A percentile compares a stretch with the other conserved stretches of the same genome.
Evolutionary conservation across 2,888 invertebrate species (phyloP).

Genomic region (Dascillus cervinus): DNA sequence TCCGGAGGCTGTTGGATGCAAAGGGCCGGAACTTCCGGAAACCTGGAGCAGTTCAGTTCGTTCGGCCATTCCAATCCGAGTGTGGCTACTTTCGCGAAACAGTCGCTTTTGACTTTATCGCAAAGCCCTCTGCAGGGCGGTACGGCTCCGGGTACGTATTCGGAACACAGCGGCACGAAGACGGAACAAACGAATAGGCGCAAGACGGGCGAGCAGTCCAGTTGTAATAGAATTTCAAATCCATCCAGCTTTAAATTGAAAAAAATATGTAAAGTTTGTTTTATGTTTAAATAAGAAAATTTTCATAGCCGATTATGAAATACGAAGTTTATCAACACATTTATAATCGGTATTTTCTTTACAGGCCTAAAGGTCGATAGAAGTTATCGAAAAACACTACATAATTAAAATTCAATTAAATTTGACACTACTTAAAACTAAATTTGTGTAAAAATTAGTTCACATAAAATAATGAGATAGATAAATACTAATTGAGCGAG

Average conservation of each 20-base stretch:
- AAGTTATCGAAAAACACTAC: no score
- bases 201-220: conserved; percentile 72
- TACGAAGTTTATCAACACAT: no score
- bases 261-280: conserved; percentile 18
- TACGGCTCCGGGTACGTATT: conserved; percentile 75
- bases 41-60: conserved; percentile 65
- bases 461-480: no score
- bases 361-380: no score
- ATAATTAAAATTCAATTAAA: no score
- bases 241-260: conserved; percentile 61
- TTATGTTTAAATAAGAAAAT: no score
- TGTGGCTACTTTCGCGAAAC: conserved; percentile 58
- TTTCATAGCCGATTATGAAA: no score
- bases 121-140: conserved; percentile 83
- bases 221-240: conserved; percentile 65
- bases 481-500: no score
- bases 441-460: no score
- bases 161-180: conserved; percentile 85
- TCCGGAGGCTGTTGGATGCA: conserved; percentile 61
- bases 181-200: conserved; percentile 85
- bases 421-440: no score
- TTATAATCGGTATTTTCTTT: no score
- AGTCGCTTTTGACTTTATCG: conserved; percentile 65
- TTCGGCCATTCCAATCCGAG: conserved; percentile 61
- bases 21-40: conserved; percentile 67